Conservation (phyloP, 2,113 vertebrate species). For the Perognathus longimembris region DNA sequence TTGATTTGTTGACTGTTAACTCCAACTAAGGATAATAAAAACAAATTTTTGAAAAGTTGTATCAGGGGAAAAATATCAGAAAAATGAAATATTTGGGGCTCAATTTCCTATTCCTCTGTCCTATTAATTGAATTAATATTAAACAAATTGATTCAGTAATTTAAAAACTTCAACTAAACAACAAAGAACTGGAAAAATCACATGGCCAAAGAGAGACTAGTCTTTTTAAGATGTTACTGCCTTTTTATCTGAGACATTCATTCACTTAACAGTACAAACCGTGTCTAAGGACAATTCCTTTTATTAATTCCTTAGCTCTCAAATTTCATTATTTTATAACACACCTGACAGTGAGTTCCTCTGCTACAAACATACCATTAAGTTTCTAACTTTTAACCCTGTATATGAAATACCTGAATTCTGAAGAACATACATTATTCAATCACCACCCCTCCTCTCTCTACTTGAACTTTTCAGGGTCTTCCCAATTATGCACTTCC, state of each 20-base stretch:
- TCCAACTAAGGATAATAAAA: no score
- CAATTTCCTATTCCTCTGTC: slow-evolving; percentile 30
- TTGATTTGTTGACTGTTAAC: no score
- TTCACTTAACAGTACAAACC: slow-evolving; percentile 19
- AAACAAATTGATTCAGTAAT: slow-evolving; percentile 2
- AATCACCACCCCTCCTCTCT: neutral
- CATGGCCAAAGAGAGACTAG: neutral
- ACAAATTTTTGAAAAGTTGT: neutral
- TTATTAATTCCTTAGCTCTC: neutral
- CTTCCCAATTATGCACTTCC: neutral
- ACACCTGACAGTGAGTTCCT: neutral
- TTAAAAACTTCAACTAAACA: slow-evolving; percentile 41
- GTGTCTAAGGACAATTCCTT: neutral
- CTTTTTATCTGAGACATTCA: slow-evolving; percentile 21
- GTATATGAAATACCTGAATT: slow-evolving; percentile 23
- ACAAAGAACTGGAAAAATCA: neutral
- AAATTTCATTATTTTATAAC: neutral
- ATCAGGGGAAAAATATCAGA: neutral
- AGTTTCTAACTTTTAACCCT: slow-evolving; percentile 10
- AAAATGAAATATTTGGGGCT: slow-evolving; percentile 36
- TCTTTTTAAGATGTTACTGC: slow-evolving; percentile 5
- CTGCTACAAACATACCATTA: neutral
- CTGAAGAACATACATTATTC: neutral
- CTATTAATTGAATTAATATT: neutral
- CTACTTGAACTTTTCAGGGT: neutral